A percentile compares a stretch with the other conserved stretches of the same genome.
Evolutionary conservation across 2,888 invertebrate species (phyloP).

Genomic region (Tetanocera ferruginea): DNA sequence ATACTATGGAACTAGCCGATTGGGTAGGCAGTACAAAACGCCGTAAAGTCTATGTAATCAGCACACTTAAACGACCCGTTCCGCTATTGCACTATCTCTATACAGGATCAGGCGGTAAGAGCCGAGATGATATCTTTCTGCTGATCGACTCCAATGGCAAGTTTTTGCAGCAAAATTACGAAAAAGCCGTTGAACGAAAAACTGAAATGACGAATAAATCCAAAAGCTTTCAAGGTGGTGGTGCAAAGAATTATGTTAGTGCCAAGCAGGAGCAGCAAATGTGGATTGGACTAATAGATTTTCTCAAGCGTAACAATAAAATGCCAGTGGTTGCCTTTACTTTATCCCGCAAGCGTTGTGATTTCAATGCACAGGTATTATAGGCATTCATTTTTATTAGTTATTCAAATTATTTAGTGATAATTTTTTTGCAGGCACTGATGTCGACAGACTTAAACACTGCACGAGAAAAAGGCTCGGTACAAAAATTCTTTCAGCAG

Average conservation of each 20-base stretch:
- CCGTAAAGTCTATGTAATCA: conserved; percentile 92
- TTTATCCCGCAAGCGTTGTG: conserved; percentile 79
- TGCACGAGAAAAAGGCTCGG: conserved; percentile 85
- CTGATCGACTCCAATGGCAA: conserved; percentile 84
- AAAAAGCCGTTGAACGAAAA: conserved; percentile 73
- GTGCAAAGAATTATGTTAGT: conserved; percentile 48
- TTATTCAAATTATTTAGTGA: background rate
- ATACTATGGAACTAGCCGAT: conserved; percentile 94
- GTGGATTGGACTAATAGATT: conserved; percentile 86
- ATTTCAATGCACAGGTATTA: conserved; percentile 72
- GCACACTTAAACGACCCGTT: conserved; percentile 92
- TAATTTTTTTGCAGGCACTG: conserved; percentile 67
- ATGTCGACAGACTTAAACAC: conserved; percentile 84
- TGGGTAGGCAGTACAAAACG: conserved; percentile 92
- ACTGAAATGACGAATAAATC: conserved; percentile 62
- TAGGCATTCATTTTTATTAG: conserved; percentile 14
- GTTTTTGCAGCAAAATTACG: conserved; percentile 77
- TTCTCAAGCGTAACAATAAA: conserved; percentile 84
- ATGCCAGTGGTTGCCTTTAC: conserved; percentile 96
- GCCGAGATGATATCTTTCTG: conserved; percentile 80
- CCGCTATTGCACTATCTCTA: conserved; percentile 96
- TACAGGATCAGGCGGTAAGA: conserved; percentile 79
- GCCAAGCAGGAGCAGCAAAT: conserved; percentile 84
- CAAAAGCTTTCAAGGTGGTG: conserved; percentile 50
- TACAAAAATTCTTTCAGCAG: conserved; percentile 87